Conservation (phyloP, 2,797 vertebrate species). For the Lates japonicus region DNA sequence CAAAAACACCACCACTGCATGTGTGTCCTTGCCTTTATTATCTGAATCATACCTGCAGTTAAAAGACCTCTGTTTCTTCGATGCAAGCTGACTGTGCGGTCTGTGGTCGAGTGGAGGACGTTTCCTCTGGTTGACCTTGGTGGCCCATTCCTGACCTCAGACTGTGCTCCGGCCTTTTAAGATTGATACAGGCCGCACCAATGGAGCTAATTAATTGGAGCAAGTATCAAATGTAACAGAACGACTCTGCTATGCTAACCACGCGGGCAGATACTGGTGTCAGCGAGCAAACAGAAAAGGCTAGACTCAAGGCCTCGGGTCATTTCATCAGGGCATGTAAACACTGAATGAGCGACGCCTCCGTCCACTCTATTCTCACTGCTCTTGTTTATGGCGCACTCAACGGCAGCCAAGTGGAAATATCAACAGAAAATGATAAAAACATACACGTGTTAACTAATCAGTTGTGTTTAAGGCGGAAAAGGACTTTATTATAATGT, state of each 20-base stretch:
- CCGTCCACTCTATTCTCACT: slow-evolving; percentile 6
- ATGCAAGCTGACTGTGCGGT: neutral
- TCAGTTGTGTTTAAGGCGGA: slow-evolving; percentile 15
- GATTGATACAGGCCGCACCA: slow-evolving; percentile 59
- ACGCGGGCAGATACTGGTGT: slow-evolving; percentile 68
- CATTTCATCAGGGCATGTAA: slow-evolving; percentile 67
- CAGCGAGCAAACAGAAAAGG: slow-evolving; percentile 65
- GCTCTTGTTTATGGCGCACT: slow-evolving; percentile 30
- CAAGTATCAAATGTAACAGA: slow-evolving; percentile 85
- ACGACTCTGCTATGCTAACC: slow-evolving; percentile 81
- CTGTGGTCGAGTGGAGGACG: slow-evolving; percentile 6
- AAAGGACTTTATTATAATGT: slow-evolving; percentile 32
- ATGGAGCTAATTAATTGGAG: slow-evolving; percentile 81
- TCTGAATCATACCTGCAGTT: neutral
- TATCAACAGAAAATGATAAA: slow-evolving; percentile 38
- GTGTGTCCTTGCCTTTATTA: neutral
- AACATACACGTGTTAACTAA: slow-evolving; percentile 27
- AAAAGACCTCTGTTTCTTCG: neutral
- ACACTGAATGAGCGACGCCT: slow-evolving; percentile 54
- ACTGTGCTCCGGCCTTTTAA: slow-evolving; percentile 34
- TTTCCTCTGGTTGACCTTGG: slow-evolving; percentile 73
- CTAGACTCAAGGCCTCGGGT: slow-evolving; percentile 57
- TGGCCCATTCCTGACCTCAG: slow-evolving; percentile 71
- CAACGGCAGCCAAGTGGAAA: slow-evolving; percentile 39
- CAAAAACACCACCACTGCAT: neutral